Evolutionary conservation across 2,113 vertebrate genomes (phyloP), one percentile per base, ranked within the genome.

Genomic region (Mobula birostris): DNA sequence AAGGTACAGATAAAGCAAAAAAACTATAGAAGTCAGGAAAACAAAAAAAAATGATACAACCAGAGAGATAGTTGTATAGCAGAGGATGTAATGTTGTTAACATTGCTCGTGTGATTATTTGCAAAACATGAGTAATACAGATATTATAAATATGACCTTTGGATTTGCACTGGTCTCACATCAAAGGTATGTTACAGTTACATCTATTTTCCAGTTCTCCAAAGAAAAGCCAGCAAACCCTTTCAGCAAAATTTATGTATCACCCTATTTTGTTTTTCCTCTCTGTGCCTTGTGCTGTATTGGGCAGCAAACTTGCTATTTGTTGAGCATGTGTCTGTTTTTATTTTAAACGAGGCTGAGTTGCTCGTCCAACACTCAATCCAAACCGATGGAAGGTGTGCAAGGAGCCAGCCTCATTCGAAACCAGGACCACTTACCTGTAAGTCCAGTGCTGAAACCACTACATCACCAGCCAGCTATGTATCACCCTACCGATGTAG

Each of bases 61-160:
- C 2, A 36, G 27, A 66, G 66, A 93, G 91, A 93, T 93, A 56
- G 70, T 32, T 76, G 17, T 74, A 17, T 21, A 93, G 91, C 21
- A 48, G n/a, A 93, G 36, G 70, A 93, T 74, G 40, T 29, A 93
- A 93, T 74, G n/a, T 29, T 90, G 61, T 66, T 63, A 72, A 61
- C 90, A 92, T 72, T 74, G 70, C 12, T 32, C 40, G 4, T 93
- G 70, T 56, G 27, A 93, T 90, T 90, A 90, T 32, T 90, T 90
- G 61, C 85, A 88, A 88, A n/a, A 88, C 85, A 90, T 66, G 70
- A 76, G 36, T 93, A 76, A 15, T 93, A 76, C 68, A 76, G 32
- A 72, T 40, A 48, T 72, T 72, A 66, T 90, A 93, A 93, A 56
- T 48, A 56, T 93, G 17, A 68, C 15, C 29, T 74, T 5, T 70